These are phyloP conservation scores for Fistularia commersonii DNA, from an alignment of 2,797 vertebrate species.

Conservation along the genomic window DNA sequence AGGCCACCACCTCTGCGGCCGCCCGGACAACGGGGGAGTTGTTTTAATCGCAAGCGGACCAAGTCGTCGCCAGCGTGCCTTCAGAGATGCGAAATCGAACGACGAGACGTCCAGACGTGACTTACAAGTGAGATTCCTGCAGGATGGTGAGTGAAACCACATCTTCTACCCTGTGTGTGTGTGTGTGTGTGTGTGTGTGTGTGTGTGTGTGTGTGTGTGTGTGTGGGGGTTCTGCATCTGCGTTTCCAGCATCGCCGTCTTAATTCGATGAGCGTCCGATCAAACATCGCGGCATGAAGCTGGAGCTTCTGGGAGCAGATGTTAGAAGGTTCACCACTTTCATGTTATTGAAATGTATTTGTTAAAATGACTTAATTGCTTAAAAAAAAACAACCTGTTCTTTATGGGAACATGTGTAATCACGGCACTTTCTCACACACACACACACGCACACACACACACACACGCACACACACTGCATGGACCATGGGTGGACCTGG, in stretches of 20 bases:
- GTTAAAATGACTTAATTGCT: no score
- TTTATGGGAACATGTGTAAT: slow-evolving; percentile 21
- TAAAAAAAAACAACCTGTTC: slow-evolving; percentile 1
- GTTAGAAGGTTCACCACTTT: no score
- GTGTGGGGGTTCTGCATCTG: not conserved
- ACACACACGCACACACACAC: slow-evolving; percentile 23
- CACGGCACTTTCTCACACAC: slow-evolving; percentile 14
- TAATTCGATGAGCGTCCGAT: no score
- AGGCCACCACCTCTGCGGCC: slow-evolving; percentile 6
- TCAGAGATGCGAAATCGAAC: not conserved
- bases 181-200: not conserved
- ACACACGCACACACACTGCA: slow-evolving; percentile 22
- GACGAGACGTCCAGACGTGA: not conserved
- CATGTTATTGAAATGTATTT: no score
- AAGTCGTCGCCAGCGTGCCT: no score
- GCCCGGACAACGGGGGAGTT: not conserved
- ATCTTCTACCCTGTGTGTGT: not conserved
- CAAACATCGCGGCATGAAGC: no score
- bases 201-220: not conserved
- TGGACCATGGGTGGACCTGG: slow-evolving; percentile 48
- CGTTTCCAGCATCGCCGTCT: not conserved
- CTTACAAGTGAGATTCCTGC: not conserved
- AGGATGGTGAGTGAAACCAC: not conserved
- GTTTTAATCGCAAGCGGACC: no score
- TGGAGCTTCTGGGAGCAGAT: no score